phyloP scores from a whole-genome alignment of 2,888 invertebrate genomes.

The Amphipyra berbera region DNA sequence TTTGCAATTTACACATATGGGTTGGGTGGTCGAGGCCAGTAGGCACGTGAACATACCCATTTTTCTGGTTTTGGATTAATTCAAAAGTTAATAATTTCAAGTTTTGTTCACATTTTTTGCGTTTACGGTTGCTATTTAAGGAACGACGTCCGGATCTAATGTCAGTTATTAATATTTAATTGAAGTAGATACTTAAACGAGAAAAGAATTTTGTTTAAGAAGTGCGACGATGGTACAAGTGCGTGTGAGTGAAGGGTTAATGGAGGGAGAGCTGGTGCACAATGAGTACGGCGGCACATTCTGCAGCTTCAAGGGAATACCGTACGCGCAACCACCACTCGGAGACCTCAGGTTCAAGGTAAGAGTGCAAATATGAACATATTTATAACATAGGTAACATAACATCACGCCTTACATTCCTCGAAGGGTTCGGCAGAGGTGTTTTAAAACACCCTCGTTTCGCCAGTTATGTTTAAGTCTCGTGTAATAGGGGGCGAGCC shows the following conservation, averaged over 20 bases:
- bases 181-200: constrained; percentile 4
- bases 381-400: no score
- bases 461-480: no score
- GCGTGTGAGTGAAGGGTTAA: constrained; percentile 65
- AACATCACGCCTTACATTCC: no score
- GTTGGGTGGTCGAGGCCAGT: not conserved
- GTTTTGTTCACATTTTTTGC: no score
- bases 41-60: not conserved
- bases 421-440: no score
- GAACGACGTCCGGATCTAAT: not conserved
- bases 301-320: constrained; percentile 79
- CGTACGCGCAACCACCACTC: constrained; percentile 77
- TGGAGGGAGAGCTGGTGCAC: constrained; percentile 69
- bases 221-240: constrained; percentile 61
- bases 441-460: no score
- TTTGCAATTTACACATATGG: not conserved
- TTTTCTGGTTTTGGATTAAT: not conserved
- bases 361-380: constrained; percentile 1
- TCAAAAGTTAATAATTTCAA: constrained; percentile 4
- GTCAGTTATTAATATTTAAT: constrained; percentile 11
- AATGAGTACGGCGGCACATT: constrained; percentile 68
- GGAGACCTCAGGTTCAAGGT: constrained; percentile 78
- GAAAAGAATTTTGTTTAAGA: not conserved
- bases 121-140: constrained; percentile 6
- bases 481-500: no score